A percentile compares a stretch with the other conserved stretches of the same genome.
phyloP scores from a whole-genome alignment of 1,140 invertebrate species.

The Heliconius melpomene region DNA sequence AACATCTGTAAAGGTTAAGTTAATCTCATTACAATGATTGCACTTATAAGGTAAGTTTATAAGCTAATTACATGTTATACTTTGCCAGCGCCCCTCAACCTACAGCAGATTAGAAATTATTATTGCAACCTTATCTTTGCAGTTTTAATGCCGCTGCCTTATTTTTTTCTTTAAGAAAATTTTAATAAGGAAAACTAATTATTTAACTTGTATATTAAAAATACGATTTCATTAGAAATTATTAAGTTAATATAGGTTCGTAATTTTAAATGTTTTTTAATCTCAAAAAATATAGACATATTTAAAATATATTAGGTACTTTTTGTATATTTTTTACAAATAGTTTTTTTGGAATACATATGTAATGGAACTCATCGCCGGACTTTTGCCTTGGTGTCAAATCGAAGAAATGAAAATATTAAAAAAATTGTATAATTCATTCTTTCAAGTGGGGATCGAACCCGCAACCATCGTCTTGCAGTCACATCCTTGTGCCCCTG shows the following conservation, averaged over 20 bases:
- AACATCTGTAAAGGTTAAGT: slow-evolving; percentile 6
- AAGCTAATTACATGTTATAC: slow-evolving; percentile 37
- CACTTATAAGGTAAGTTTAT: slow-evolving; percentile 29
- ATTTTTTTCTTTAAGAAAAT: not conserved
- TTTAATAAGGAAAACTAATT: not conserved
- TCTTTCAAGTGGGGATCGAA: too few species aligned
- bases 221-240: not conserved
- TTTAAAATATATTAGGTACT: too few species aligned
- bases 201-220: slow-evolving; percentile 11
- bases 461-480: too few species aligned
- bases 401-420: too few species aligned
- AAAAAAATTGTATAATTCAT: too few species aligned
- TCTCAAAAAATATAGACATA: too few species aligned
- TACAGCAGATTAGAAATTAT: slow-evolving; percentile 9
- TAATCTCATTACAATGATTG: slow-evolving; percentile 36
- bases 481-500: too few species aligned
- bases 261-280: not conserved
- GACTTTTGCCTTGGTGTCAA: too few species aligned
- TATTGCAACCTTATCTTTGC: not conserved
- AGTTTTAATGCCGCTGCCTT: not conserved
- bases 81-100: slow-evolving; percentile 30
- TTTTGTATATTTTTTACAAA: not conserved
- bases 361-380: too few species aligned
- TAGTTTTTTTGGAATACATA: too few species aligned
- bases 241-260: not conserved